These are phyloP conservation scores for Ranitomeya variabilis DNA, from an alignment of 2,113 vertebrate genomes.

Conservation along the genomic window DNA sequence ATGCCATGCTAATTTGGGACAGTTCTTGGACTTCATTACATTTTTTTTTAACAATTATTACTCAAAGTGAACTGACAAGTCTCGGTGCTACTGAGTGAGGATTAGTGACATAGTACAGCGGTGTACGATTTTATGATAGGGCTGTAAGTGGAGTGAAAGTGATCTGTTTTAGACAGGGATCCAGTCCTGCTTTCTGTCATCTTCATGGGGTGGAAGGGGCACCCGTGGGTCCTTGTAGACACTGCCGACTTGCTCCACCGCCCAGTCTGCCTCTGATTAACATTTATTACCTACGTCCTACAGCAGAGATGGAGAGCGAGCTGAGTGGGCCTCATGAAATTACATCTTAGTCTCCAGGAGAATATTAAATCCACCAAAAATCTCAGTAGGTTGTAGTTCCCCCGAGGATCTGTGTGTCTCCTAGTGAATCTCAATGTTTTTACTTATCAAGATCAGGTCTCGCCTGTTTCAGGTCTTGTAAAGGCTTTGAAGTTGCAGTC, in stretches of 20 bases:
- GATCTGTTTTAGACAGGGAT: not conserved
- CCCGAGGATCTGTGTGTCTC: constrained; percentile 32
- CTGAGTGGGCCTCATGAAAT: not conserved
- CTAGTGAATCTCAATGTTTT: constrained; percentile 50
- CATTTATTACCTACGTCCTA: not conserved
- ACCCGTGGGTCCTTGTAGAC: not conserved
- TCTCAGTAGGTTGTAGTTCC: constrained; percentile 5
- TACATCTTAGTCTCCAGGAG: constrained; percentile 2
- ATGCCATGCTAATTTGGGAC: no score
- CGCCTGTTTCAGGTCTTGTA: constrained; percentile 31
- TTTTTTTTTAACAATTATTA: no score
- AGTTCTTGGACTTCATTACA: no score
- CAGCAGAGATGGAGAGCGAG: not conserved
- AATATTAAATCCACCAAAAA: constrained; percentile 20
- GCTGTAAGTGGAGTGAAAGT: not conserved
- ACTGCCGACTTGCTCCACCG: not conserved
- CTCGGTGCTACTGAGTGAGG: not conserved
- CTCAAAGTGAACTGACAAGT: not conserved
- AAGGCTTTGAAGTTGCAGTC: constrained; percentile 50
- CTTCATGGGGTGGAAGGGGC: not conserved
- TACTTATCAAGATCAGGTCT: constrained; percentile 48
- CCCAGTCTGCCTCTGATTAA: no score
- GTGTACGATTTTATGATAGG: not conserved
- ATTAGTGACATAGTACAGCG: not conserved
- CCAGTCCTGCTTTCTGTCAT: not conserved